Evolutionary conservation across 2,113 vertebrate species (phyloP).

Genomic region (Callionymus lyra): DNA sequence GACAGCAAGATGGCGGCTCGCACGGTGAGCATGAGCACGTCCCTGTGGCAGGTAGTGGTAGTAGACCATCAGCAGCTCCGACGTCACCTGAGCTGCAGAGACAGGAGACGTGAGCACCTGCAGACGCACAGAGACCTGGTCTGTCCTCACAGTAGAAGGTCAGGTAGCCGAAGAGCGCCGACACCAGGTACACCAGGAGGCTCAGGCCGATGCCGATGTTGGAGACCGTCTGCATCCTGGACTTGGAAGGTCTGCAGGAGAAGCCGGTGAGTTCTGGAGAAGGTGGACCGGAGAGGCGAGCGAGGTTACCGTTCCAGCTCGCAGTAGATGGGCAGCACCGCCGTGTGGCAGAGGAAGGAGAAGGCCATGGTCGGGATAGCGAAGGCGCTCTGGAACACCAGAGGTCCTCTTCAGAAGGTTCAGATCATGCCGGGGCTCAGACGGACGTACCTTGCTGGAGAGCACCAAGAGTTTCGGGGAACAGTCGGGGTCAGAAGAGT

Average conservation of each 20-base stretch:
- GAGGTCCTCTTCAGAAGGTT: too few species aligned
- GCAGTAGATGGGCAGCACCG: conserved; percentile 90
- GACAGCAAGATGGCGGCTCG: conserved; percentile 79
- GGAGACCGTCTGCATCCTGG: conserved; percentile 83
- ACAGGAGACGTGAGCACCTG: background rate
- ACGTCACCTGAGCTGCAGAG: conserved; percentile 75
- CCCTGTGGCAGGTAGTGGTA: conserved; percentile 75
- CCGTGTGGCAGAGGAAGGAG: conserved; percentile 95
- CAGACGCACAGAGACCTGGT: background rate
- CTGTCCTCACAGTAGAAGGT: conserved; percentile 84
- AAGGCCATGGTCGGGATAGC: conserved; percentile 97
- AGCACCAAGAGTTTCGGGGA: conserved; percentile 82
- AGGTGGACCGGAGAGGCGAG: too few species aligned
- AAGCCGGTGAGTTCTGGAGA: too few species aligned
- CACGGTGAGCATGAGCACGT: conserved; percentile 76
- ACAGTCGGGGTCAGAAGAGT: conserved; percentile 79
- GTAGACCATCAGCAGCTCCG: conserved; percentile 80
- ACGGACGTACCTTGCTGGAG: conserved; percentile 77
- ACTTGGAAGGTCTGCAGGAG: conserved; percentile 76
- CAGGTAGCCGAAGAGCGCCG: conserved; percentile 91
- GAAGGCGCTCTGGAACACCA: conserved; percentile 79
- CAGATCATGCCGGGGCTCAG: too few species aligned
- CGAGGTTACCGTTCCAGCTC: conserved; percentile 71
- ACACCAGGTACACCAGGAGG: conserved; percentile 80
- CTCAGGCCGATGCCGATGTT: conserved; percentile 79